Evolutionary conservation across 2,888 invertebrate genomes (phyloP).

Genomic region (Tricholauxania praeusta): DNA sequence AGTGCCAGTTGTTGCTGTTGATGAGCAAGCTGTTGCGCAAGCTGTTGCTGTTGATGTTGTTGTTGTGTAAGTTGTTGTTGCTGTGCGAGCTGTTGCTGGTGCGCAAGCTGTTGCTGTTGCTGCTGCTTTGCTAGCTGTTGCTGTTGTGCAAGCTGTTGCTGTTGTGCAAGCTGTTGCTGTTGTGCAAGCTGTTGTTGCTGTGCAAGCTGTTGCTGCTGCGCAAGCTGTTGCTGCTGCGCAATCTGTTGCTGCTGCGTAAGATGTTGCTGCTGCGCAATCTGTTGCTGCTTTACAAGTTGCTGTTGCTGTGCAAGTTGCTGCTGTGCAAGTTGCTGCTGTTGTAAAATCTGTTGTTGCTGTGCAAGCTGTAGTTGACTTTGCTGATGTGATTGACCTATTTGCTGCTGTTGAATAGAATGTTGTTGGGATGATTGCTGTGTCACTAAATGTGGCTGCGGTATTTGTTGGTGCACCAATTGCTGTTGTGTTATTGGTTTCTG

Average conservation of each 20-base stretch:
- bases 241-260: constrained; percentile 51
- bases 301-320: constrained; percentile 48
- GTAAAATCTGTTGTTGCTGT: constrained; percentile 45
- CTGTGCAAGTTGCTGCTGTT: constrained; percentile 48
- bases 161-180: constrained; percentile 27
- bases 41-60: constrained; percentile 42
- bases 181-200: constrained; percentile 22
- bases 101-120: constrained; percentile 51
- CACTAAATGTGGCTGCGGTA: constrained; percentile 49
- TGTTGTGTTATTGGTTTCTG: constrained; percentile 46
- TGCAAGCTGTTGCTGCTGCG: constrained; percentile 23
- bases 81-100: constrained; percentile 46
- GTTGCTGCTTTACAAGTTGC: constrained; percentile 63
- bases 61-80: constrained; percentile 43
- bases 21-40: constrained; percentile 8
- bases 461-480: constrained; percentile 43
- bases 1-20: constrained; percentile 45
- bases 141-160: not conserved
- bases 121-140: constrained; percentile 29
- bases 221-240: constrained; percentile 43
- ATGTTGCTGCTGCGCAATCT: constrained; percentile 47
- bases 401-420: constrained; percentile 41
- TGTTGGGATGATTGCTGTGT: constrained; percentile 46
- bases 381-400: constrained; percentile 42
- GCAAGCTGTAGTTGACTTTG: constrained; percentile 64